These are phyloP conservation scores for Gallinago paraguaiae DNA, from an alignment of 2,113 vertebrate species.

Conservation along the genomic window DNA sequence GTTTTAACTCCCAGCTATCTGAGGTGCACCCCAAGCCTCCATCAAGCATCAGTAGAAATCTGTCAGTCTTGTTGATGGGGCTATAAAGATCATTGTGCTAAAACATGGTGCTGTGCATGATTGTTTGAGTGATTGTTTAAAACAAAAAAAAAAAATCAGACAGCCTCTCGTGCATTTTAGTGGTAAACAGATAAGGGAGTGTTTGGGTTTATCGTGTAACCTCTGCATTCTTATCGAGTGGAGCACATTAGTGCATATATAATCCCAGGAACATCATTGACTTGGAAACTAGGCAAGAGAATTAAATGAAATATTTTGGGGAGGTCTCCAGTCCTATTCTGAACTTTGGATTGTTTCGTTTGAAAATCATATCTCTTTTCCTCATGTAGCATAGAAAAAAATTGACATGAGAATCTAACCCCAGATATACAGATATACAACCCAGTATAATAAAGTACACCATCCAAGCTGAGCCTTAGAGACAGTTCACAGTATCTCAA, in stretches of 20 bases:
- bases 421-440: background rate
- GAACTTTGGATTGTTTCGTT: background rate
- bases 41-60: background rate
- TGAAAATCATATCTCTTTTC: background rate
- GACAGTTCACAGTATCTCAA: background rate
- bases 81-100: background rate
- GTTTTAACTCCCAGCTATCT: background rate
- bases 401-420: background rate
- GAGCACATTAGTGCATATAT: background rate
- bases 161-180: background rate
- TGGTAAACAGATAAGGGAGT: background rate
- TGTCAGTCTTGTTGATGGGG: background rate
- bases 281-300: background rate
- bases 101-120: background rate
- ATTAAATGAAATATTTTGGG: background rate
- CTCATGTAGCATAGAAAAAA: background rate
- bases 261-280: background rate
- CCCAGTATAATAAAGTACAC: background rate
- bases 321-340: background rate
- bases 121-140: background rate
- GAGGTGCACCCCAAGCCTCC: background rate
- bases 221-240: background rate
- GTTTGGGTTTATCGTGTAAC: background rate
- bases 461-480: background rate
- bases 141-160: background rate